Conservation (phyloP, 2,797 vertebrate genomes). For the Perodicticus potto region DNA sequence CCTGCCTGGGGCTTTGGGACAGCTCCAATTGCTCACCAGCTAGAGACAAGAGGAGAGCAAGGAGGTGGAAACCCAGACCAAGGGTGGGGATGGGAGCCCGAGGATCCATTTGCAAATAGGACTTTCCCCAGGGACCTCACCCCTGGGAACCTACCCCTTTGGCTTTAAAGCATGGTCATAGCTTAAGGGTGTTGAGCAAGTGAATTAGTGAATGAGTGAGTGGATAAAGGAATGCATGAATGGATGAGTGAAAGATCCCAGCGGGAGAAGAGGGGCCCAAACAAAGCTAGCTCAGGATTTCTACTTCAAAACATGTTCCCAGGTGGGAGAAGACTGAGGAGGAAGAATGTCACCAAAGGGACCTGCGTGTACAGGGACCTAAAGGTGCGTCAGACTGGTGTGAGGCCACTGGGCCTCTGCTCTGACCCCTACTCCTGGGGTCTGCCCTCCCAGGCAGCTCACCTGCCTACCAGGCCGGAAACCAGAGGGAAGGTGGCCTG, state of each 20-base stretch:
- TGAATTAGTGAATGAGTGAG: background rate
- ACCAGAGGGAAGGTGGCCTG: background rate
- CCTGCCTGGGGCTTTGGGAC: background rate
- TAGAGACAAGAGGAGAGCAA: background rate
- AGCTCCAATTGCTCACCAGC: background rate
- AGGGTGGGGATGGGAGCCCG: background rate
- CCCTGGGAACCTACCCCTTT: background rate
- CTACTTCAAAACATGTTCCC: accelerated
- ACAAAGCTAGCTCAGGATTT: background rate
- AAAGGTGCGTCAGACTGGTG: too few species aligned
- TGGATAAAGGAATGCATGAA: background rate
- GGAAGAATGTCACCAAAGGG: background rate
- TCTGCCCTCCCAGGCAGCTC: background rate
- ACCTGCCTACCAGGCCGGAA: background rate
- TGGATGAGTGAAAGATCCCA: too few species aligned
- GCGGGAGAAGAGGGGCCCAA: background rate
- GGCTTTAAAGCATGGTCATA: background rate
- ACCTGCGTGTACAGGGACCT: background rate
- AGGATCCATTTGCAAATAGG: accelerated
- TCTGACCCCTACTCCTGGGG: background rate
- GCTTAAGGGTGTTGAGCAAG: background rate
- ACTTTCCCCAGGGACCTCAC: background rate
- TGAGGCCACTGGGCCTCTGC: background rate
- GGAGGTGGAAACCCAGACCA: background rate
- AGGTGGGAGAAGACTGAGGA: background rate